Evolutionary conservation across 2,888 invertebrate genomes (phyloP).

Genomic region (Drosophila phalerata): DNA sequence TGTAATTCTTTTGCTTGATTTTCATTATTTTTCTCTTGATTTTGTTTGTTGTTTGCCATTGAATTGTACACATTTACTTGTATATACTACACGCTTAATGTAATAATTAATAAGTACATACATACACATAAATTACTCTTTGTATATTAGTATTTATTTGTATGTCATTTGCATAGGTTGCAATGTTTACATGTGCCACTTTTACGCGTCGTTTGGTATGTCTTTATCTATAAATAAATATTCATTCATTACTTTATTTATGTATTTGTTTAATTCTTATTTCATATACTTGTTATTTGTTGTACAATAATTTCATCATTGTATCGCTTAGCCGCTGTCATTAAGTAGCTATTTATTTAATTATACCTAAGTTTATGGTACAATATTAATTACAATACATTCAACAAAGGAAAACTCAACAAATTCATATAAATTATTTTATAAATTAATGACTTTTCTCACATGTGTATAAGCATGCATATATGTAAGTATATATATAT

Average conservation of each 20-base stretch:
- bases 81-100: conserved; percentile 52
- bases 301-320: conserved; percentile 47
- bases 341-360: conserved; percentile 41
- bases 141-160: conserved; percentile 31
- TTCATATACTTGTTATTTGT: conserved; percentile 30
- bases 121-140: conserved; percentile 45
- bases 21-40: conserved; percentile 27
- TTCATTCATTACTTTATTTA: conserved; percentile 19
- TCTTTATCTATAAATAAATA: conserved; percentile 76
- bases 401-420: conserved; percentile 50
- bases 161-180: conserved; percentile 62
- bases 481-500: conserved; percentile 30
- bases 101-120: conserved; percentile 47
- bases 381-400: conserved; percentile 59
- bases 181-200: conserved; percentile 57
- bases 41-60: conserved; percentile 51
- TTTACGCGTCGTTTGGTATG: conserved; percentile 65
- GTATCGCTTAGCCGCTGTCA: conserved; percentile 35
- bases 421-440: conserved; percentile 47
- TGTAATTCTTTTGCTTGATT: conserved; percentile 32
- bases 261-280: conserved; percentile 35
- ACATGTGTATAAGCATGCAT: conserved; percentile 65
- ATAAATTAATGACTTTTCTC: conserved; percentile 48
- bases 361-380: conserved; percentile 52
- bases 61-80: conserved; percentile 57